These are phyloP conservation scores for Philereme transversata DNA, from an alignment of 2,888 invertebrate species.

Conservation along the genomic window DNA sequence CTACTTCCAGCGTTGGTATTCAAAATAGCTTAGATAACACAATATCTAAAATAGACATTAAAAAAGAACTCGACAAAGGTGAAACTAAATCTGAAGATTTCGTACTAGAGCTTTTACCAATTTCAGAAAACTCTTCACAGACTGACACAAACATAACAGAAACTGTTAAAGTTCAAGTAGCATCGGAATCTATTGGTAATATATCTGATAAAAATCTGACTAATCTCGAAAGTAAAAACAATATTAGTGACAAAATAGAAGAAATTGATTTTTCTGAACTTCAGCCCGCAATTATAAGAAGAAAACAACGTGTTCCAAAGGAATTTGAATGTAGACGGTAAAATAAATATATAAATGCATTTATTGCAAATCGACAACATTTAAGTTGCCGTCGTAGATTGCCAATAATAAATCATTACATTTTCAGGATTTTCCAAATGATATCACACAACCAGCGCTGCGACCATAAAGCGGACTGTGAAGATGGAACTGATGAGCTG, in stretches of 20 bases:
- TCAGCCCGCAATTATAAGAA: conserved; percentile 64
- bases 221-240: conserved; percentile 42
- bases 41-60: conserved; percentile 2
- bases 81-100: conserved; percentile 44
- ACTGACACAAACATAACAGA: conserved; percentile 18
- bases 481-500: conserved; percentile 92
- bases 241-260: conserved; percentile 50
- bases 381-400: too few relatives aligned
- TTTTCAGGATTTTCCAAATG: conserved; percentile 86
- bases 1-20: neutral
- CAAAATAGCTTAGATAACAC: conserved; percentile 3
- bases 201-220: conserved; percentile 41
- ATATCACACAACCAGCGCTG: conserved; percentile 86
- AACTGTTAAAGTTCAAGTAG: conserved; percentile 21
- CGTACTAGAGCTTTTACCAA: conserved; percentile 42
- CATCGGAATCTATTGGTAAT: conserved; percentile 22
- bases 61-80: conserved; percentile 17
- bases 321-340: conserved; percentile 77
- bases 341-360: conserved; percentile 16
- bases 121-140: conserved; percentile 24
- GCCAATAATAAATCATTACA: too few relatives aligned
- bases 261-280: conserved; percentile 53
- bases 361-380: too few relatives aligned
- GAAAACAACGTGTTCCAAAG: conserved; percentile 56
- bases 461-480: conserved; percentile 89